Base-by-base conservation (phyloP, 1,140 invertebrate species). In the Ips typographus region DNA sequence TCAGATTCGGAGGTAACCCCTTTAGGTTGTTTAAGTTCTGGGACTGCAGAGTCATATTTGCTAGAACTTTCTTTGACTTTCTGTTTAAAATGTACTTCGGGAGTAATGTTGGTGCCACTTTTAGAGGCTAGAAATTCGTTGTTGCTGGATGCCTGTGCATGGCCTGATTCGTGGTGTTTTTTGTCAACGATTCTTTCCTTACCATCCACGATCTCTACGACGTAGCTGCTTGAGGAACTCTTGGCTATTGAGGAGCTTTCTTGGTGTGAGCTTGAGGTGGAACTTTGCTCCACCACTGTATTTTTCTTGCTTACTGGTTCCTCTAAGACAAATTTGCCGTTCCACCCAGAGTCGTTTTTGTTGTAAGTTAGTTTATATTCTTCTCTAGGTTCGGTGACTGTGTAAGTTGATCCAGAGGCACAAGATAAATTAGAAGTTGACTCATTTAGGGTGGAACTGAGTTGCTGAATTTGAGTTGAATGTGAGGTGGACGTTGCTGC, bases 201-300 rank as follows among this genome's bases (percentile, higher is more conserved):
- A n/a, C 85, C 85, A 73, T 87, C 85, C 40, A 87, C 82, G 63
- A 86, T 84, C 79, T 85, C 84, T 55, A 85, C 80, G 5, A 85
- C 84, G 67, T 86, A 84, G 52, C 83, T 85, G 22, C 81, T 83
- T 2, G 84, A 85, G 22, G 84, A 83, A 36, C 83, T 85, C 77
- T 86, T 85, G 63, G 80, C 80, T 1, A 82, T 70, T 4, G 76
- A 76, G 7, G 72, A 77, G 36, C 68, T 73, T 61, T 75, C 71
- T 58, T 77, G 72, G 38, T 75, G 73, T 3, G 74, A 75, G 37
- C 65, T 68, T 1, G 73, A 74, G 3, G 73, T 65, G 6, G 75
- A 77, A 5, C 70, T 72, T 67, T 79, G 73, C n/a, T 74, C 72
- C 38, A 74, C 65, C 2, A 71, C 72, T n/a, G n/a, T n/a, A 38